Percentiles rank a stretch among this genome's conserved stretches.
Evolutionary conservation across 2,113 vertebrate genomes (phyloP).

Genomic region (Leptodactylus fuscus): DNA sequence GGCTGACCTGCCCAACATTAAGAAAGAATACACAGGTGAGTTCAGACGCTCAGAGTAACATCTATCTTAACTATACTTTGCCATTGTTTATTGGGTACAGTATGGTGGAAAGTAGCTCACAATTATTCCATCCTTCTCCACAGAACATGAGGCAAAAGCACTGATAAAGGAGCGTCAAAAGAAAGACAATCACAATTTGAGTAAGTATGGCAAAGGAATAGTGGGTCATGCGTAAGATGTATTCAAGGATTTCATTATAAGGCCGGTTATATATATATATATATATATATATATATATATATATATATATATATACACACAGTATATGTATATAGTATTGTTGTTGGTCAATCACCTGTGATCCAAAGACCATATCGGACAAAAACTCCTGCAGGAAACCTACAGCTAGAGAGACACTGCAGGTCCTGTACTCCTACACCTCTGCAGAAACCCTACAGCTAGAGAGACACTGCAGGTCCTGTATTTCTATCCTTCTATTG

Average conservation of each 20-base stretch:
- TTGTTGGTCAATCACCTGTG: too few species aligned
- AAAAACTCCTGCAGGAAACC: too few species aligned
- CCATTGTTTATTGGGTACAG: neutral
- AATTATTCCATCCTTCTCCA: neutral
- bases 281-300: too few species aligned
- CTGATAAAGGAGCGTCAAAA: constrained; percentile 89
- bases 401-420: too few species aligned
- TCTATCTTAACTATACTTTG: neutral
- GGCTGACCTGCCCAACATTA: constrained; percentile 87
- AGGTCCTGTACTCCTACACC: too few species aligned
- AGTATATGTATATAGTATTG: too few species aligned
- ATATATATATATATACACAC: too few species aligned
- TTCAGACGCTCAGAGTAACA: neutral
- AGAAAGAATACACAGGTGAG: constrained; percentile 84
- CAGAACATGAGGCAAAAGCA: constrained; percentile 83
- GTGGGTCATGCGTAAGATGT: neutral
- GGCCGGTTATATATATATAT: neutral
- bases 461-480: too few species aligned
- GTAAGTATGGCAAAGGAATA: constrained; percentile 71
- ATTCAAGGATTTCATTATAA: neutral
- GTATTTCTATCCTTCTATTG: too few species aligned
- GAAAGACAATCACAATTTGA: constrained; percentile 92
- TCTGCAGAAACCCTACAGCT: too few species aligned
- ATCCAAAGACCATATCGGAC: too few species aligned
- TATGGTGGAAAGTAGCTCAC: neutral